Evolutionary conservation across 1,140 invertebrate genomes (phyloP), one percentile per base, ranked within the genome.

Genomic region (Planococcus citri): DNA sequence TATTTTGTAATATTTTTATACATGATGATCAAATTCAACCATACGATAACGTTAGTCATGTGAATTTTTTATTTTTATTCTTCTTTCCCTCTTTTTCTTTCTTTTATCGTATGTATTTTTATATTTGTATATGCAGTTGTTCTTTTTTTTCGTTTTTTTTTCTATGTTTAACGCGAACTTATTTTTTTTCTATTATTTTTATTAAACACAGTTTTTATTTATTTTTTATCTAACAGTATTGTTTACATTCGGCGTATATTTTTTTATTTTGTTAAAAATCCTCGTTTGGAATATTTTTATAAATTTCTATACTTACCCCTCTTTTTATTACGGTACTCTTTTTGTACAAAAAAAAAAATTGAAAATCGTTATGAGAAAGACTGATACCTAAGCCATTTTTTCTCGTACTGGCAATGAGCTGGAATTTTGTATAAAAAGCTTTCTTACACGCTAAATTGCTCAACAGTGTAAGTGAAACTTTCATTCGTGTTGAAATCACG

Each of bases 311-410:
- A 51, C 17, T 51, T 51, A 33, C 17, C 4, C n/a, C 10, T 51
- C 17, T 51, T 51, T 9, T 51, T 51, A 51, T 3, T 51, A n/a
- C n/a, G n/a, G n/a, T n/a, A n/a, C n/a, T n/a, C n/a, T 12, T 51
- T 51, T 51, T 51, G 41, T 51, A 51, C n/a, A 51, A 51, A 51
- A 51, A n/a, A n/a, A n/a, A n/a, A n/a, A n/a, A n/a, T n/a, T n/a
- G n/a, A n/a, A n/a, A n/a, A n/a, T n/a, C n/a, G 10, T 51, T 51
- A 51, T 51, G 17, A 20, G n/a, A n/a, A 51, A 51, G 41, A 51
- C 41, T 51, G 41, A 51, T 51, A 51, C 41, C n/a, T n/a, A n/a
- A n/a, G 41, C 41, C 41, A n/a, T 51, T 51, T 51, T 51, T 51
- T 17, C 17, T 51, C 41, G 4, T 51, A 20, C 17, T n/a, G 17